Evolutionary conservation across 2,113 vertebrate genomes (phyloP), one percentile per base, ranked within the genome.

Genomic region (Hippolais icterina): DNA sequence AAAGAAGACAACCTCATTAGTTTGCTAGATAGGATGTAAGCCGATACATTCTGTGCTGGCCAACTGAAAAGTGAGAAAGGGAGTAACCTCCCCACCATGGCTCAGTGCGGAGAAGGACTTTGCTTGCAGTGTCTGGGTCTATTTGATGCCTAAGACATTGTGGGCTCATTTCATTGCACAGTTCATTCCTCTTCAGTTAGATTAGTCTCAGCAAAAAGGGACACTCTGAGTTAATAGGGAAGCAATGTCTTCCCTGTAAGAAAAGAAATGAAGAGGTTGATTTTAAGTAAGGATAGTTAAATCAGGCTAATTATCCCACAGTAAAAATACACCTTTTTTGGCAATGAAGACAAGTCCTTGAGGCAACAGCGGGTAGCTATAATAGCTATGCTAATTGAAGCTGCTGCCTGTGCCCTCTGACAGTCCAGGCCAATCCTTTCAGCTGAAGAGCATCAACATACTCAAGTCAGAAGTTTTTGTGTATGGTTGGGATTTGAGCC

Each of bases 261-360:
- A 70, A 87, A 80, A 90, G 29, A 74, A 63, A 85, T 11, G 0
- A 54, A 83, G 53, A 37, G 19, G 11, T 81, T 81, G 70, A 54
- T 70, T 92, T 94, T 37, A 87, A 83, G 79, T 54, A 83, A 78
- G 77, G 77, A 35, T 53, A 35, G 52, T 68, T 87, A 89, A 92
- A 91, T 83, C 49, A 46, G 29, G 24, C 49, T 87, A 87, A 95
- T 94, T 93, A 83, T 49, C n/a, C 33, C 35, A 79, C 57, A 72
- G 78, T 89, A 91, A 82, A 95, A 95, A 65, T 87, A 91, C 93
- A 94, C 93, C 93, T 95, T 97, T 95, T 96, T 96, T 96, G 93
- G 96, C 95, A 94, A 85, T 93, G 75, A 84, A 85, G 52, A n/a
- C 57, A 82, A 65, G 74, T 31, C 66, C 28, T 65, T 61, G 87